These are phyloP conservation scores for Tenodera sinensis DNA, from an alignment of 2,888 invertebrate genomes.

Conservation along the genomic window DNA sequence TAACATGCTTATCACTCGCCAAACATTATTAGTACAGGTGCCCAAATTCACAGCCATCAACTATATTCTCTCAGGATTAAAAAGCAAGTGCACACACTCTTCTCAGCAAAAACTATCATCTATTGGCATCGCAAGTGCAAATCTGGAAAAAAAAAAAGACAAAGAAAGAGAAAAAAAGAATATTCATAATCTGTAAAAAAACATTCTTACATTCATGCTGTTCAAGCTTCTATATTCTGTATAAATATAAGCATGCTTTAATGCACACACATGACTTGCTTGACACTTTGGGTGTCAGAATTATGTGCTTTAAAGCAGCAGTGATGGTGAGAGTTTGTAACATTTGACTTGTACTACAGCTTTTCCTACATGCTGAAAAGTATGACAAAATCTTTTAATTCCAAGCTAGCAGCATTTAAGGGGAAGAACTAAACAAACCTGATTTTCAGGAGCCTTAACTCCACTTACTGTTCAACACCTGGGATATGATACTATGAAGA, in stretches of 20 bases:
- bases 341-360: too few species aligned
- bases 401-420: too few species aligned
- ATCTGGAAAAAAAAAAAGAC: not conserved
- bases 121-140: not conserved
- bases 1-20: not conserved
- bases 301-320: too few species aligned
- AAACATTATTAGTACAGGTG: not conserved
- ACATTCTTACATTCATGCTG: not conserved
- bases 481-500: too few species aligned
- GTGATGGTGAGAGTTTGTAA: too few species aligned
- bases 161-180: not conserved
- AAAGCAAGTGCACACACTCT: not conserved
- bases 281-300: too few species aligned
- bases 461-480: too few species aligned
- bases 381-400: too few species aligned
- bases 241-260: not conserved
- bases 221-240: not conserved
- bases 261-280: not conserved
- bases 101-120: not conserved
- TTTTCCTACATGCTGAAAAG: too few species aligned
- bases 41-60: not conserved
- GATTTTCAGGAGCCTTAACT: too few species aligned
- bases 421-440: too few species aligned
- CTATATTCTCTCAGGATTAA: not conserved
- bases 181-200: not conserved